Evolutionary conservation across 2,797 vertebrate species (phyloP).

Genomic region (Onychomys torridus): DNA sequence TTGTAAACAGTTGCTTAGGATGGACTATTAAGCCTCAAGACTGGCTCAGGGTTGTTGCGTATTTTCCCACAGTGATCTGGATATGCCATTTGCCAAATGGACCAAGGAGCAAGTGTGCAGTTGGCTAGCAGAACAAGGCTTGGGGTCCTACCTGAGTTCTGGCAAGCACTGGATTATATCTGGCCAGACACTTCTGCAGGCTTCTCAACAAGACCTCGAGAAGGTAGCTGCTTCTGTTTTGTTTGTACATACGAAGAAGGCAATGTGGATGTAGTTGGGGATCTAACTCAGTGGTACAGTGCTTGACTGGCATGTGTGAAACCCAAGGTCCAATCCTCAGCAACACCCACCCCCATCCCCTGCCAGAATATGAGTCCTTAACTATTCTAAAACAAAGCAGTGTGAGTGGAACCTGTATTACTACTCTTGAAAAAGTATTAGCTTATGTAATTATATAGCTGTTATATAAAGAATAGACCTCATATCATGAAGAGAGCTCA

Average conservation of each 20-base stretch:
- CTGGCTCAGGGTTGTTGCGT: not conserved
- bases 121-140: slow-evolving; percentile 97
- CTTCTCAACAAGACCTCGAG: slow-evolving; percentile 97
- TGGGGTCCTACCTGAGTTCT: slow-evolving; percentile 93
- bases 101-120: slow-evolving; percentile 96
- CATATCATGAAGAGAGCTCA: not conserved
- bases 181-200: slow-evolving; percentile 97
- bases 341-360: not conserved
- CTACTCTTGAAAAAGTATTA: not conserved
- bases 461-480: not conserved
- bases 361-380: not conserved
- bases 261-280: not conserved
- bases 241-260: not conserved
- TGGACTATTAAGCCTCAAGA: not conserved
- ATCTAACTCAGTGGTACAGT: not conserved
- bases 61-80: slow-evolving; percentile 91
- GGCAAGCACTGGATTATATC: slow-evolving; percentile 96
- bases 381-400: not conserved
- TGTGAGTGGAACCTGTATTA: not conserved
- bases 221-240: slow-evolving; percentile 89
- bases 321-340: not conserved
- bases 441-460: not conserved
- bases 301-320: not conserved
- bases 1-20: not conserved
- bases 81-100: slow-evolving; percentile 98